Percentiles rank a stretch among this genome's conserved stretches.
Conservation (phyloP, 2,797 vertebrate genomes). For the Sarcophilus harrisii region DNA sequence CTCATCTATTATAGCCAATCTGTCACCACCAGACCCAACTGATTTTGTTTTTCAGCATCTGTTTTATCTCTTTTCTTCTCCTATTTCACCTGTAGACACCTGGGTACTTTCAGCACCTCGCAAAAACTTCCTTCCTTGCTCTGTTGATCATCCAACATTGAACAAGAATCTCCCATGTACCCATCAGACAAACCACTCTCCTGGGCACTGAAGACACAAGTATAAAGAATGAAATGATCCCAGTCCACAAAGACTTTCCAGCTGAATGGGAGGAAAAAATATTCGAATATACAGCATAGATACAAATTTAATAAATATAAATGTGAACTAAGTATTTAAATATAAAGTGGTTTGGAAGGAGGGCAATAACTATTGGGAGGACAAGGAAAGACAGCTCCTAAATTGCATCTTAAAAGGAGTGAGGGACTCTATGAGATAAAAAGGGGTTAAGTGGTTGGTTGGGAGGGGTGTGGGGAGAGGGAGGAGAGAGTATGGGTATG, state of each 20-base stretch:
- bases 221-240: background rate
- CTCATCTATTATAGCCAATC: background rate
- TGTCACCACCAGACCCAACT: background rate
- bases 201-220: background rate
- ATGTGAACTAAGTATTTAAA: background rate
- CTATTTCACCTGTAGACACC: background rate
- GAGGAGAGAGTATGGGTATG: no score
- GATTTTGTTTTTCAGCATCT: background rate
- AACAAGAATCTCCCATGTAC: background rate
- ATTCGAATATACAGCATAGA: background rate
- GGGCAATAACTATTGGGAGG: no score
- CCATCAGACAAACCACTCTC: background rate
- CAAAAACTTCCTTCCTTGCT: background rate
- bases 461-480: no score
- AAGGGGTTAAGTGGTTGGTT: background rate
- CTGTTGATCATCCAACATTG: background rate
- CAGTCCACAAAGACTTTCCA: background rate
- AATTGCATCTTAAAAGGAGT: background rate
- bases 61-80: background rate
- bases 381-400: background rate
- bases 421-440: background rate
- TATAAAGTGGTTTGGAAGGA: background rate
- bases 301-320: background rate
- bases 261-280: background rate
- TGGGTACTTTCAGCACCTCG: background rate